Evolutionary conservation across 2,797 vertebrate species (phyloP).

Genomic region (Liparis tanakae): DNA sequence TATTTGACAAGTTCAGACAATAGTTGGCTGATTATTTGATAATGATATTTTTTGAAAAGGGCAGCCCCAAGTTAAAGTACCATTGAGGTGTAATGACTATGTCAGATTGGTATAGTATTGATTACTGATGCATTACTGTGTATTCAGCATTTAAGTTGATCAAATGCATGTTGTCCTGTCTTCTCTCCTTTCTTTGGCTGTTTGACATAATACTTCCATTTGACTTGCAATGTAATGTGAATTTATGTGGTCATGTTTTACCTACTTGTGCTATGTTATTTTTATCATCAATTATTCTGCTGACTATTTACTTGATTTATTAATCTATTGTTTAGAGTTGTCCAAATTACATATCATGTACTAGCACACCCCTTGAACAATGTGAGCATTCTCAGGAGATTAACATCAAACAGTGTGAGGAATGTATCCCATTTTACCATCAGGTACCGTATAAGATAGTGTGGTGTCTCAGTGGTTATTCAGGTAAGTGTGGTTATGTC

Average conservation of each 20-base stretch:
- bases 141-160: not conserved
- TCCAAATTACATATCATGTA: not conserved
- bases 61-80: not conserved
- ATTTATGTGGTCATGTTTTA: not conserved
- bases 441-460: not conserved
- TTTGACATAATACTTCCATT: not conserved
- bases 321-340: not conserved
- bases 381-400: not conserved
- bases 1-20: not conserved
- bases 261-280: not conserved
- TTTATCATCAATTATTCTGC: not conserved
- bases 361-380: not conserved
- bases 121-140: not conserved
- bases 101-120: not conserved
- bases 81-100: not conserved
- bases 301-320: not conserved
- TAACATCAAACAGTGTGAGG: not conserved
- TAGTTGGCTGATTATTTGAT: not conserved
- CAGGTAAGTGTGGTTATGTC: conserved; percentile 5
- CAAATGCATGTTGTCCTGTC: not conserved
- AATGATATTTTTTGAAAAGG: not conserved
- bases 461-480: conserved; percentile 9
- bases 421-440: not conserved
- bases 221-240: not conserved
- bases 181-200: not conserved